Evolutionary conservation across 2,888 invertebrate genomes (phyloP).

Genomic region (Galerucella pusilla): DNA sequence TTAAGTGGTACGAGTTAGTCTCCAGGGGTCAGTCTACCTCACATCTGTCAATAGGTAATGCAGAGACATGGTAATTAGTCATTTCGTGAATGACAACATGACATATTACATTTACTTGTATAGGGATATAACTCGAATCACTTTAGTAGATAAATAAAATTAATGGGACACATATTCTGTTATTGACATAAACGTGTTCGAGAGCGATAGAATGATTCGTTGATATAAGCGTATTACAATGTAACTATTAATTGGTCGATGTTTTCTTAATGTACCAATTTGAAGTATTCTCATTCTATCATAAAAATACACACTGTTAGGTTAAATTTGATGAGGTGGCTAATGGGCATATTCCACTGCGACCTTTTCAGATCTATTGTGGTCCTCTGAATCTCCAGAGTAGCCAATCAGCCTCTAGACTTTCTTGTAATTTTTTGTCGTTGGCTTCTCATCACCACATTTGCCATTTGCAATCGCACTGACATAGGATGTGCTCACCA

Average conservation of each 20-base stretch:
- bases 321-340: no score
- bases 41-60: slow-evolving; percentile 64
- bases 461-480: no score
- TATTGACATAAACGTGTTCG: slow-evolving; percentile 28
- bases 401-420: no score
- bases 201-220: slow-evolving; percentile 17
- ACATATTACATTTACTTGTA: slow-evolving; percentile 60
- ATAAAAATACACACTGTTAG: background rate
- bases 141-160: slow-evolving; percentile 52
- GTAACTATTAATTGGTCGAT: slow-evolving; percentile 1
- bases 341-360: no score
- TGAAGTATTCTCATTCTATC: background rate
- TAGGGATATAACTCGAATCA: slow-evolving; percentile 48
- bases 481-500: no score
- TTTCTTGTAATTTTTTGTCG: no score
- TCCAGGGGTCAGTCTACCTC: slow-evolving; percentile 58
- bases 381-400: no score
- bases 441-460: no score
- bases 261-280: background rate
- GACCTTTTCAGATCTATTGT: no score
- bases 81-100: slow-evolving; percentile 63
- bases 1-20: slow-evolving; percentile 54
- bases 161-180: slow-evolving; percentile 46
- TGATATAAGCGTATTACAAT: slow-evolving; percentile 1
- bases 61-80: slow-evolving; percentile 62